phyloP scores from a whole-genome alignment of 2,888 invertebrate genomes.

The Tipula confusa region DNA sequence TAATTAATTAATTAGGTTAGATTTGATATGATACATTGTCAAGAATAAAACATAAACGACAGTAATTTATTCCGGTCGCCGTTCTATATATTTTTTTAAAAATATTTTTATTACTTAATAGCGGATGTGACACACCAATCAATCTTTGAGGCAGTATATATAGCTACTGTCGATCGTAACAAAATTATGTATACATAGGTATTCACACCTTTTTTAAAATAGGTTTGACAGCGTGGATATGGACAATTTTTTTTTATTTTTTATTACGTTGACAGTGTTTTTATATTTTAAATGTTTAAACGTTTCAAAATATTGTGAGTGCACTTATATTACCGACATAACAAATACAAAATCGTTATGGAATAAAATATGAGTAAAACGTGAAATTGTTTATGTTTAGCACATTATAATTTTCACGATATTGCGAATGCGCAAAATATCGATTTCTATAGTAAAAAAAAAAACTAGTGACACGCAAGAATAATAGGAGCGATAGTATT shows the following conservation, averaged over 20 bases:
- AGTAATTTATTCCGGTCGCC: not conserved
- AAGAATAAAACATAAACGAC: not conserved
- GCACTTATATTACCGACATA: too few relatives aligned
- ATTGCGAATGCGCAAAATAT: conserved; percentile 14
- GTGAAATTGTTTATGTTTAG: conserved; percentile 12
- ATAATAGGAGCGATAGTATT: not conserved
- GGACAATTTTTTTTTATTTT: not conserved
- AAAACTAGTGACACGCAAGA: conserved; percentile 4
- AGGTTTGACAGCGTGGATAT: not conserved
- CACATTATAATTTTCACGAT: not conserved
- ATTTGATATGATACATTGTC: not conserved
- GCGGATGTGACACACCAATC: not conserved
- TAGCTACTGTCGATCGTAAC: too few relatives aligned
- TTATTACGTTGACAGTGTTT: not conserved
- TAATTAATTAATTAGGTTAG: not conserved
- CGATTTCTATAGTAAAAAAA: not conserved
- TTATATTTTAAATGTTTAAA: not conserved
- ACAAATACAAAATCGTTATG: too few relatives aligned
- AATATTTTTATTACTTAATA: not conserved
- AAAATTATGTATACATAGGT: too few relatives aligned
- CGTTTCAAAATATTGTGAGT: not conserved
- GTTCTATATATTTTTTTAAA: too few relatives aligned
- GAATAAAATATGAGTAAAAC: not conserved
- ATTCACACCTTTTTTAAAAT: not conserved
- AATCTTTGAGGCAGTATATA: not conserved